Evolutionary conservation across 2,113 vertebrate genomes (phyloP), one percentile per base, ranked within the genome.

Genomic region (Collichthys lucidus): DNA sequence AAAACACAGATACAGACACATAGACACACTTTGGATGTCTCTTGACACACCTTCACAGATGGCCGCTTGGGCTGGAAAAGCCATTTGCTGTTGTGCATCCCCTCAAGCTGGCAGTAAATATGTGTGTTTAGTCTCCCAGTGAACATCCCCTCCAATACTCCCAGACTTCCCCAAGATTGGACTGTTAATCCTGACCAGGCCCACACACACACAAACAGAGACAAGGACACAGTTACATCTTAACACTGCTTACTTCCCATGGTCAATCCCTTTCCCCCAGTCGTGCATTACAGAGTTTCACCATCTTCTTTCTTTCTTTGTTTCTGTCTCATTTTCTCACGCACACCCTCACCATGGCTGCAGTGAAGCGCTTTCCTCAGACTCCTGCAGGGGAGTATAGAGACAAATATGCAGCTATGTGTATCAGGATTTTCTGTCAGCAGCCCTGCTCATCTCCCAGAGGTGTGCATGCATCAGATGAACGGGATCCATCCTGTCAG

Each of bases 371-470:
- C 68, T 68, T 81, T 44, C 24, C 72, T 65, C 65, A 55, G 35
- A 47, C 67, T 62, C 49, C 61, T 78, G 64, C 62, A 78, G 29
- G 24, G 44, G 60, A 66, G 68, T 72, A 56, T 70, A 61, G 72
- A 84, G 86, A 87, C 63, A 74, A 78, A 83, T 68, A 16, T 56
- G 70, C 72, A 70, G 59, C 74, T 65, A 79, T 80, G 77, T 50
- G 63, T 77, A 80, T 88, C 80, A 60, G 50, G 55, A 57, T 84
- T 75, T 74, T 91, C 86, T 84, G 80, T 88, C 85, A 83, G 69
- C 83, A 74, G 77, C 53, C 22, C 40, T 16, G 31, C 52, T 74
- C 79, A 47, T 84, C 77, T 85, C 69, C 77, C 49, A 47, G 15
- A 73, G 77, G 49, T 77, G 68, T 80, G 64, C 81, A 73, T 31